These are phyloP conservation scores for Diogma glabrata DNA, from an alignment of 2,888 invertebrate species.

Conservation along the genomic window DNA sequence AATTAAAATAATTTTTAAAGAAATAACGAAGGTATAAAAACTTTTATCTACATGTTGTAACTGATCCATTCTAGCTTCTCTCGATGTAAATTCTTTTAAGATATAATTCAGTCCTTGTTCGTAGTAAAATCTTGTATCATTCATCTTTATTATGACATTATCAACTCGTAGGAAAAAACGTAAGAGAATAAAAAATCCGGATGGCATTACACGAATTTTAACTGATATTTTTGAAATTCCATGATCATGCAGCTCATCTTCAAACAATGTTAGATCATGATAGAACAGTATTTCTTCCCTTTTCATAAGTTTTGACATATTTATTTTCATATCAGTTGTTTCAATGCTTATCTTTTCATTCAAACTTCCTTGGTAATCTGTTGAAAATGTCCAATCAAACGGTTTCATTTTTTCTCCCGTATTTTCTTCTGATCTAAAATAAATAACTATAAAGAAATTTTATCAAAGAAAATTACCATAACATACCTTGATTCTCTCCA, in stretches of 20 bases:
- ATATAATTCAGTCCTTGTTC: slow-evolving; percentile 66
- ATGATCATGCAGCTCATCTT: slow-evolving; percentile 98
- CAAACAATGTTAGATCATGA: slow-evolving; percentile 85
- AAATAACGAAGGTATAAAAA: no score
- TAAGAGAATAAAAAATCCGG: slow-evolving; percentile 78
- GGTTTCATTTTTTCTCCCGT: slow-evolving; percentile 68
- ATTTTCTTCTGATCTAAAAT: slow-evolving; percentile 49
- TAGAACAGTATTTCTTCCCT: slow-evolving; percentile 90
- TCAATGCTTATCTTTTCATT: slow-evolving; percentile 46
- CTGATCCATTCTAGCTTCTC: slow-evolving; percentile 60
- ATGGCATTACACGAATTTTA: slow-evolving; percentile 96
- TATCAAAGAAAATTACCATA: slow-evolving; percentile 16
- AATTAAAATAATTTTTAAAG: slow-evolving; percentile 15
- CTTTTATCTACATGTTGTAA: slow-evolving; percentile 43
- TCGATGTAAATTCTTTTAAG: slow-evolving; percentile 68
- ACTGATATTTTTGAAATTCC: slow-evolving; percentile 83
- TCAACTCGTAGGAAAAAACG: slow-evolving; percentile 92
- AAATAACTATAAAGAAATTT: slow-evolving; percentile 16
- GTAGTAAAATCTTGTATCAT: slow-evolving; percentile 80
- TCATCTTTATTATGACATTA: slow-evolving; percentile 73
- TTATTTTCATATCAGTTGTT: slow-evolving; percentile 61
- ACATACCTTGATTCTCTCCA: slow-evolving; percentile 92
- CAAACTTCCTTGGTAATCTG: slow-evolving; percentile 77
- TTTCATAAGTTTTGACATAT: slow-evolving; percentile 77
- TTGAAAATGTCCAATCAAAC: slow-evolving; percentile 97